Evolutionary conservation across 2,888 invertebrate genomes (phyloP), one percentile per base, ranked within the genome.

Genomic region (Eupithecia pulchellata): DNA sequence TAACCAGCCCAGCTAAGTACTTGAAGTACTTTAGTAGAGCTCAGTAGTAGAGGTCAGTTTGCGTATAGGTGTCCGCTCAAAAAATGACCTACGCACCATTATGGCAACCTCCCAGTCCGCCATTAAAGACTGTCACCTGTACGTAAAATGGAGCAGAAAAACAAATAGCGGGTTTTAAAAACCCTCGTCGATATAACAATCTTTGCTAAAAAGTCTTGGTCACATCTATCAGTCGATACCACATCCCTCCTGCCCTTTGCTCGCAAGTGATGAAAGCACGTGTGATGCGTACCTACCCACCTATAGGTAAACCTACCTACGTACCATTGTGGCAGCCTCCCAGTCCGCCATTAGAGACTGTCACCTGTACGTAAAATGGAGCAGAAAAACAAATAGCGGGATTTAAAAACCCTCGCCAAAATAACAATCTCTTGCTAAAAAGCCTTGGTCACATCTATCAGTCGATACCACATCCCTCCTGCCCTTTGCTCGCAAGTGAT

Each of bases 241-340:
- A 72, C 39, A 60, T 83, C 81, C 25, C 70, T 75, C 80, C 77
- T 89, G 89, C 88, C 91, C 90, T 91, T 89, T 87, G 84, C 88
- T 88, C 82, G 85, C 86, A 82, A 86, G 86, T 90, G 89, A 90
- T 91, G 90, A 91, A 90, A 90, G 92, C 89, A 90, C 89, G 89
- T 90, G 91, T 91, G 92, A 89, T 88, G 87, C 87, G 89, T 87
- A 75, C 61, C 32, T 66, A 83, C 87, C 27, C 6, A 58, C 84
- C 85, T 60, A 30, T 61, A 60, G 58, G 52, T 52, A 52, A 52
- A 52, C 52, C 52, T 52, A 32, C 32, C 32, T 47, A 47, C 47
- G n/a, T 47, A 39, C 86, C 79, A 89, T 90, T 89, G 91, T 90
- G 88, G 89, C 84, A 85, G 83, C 86, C 83, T 84, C 84, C 74